phyloP scores from a whole-genome alignment of 2,113 vertebrate genomes.

The Siniperca chuatsi region DNA sequence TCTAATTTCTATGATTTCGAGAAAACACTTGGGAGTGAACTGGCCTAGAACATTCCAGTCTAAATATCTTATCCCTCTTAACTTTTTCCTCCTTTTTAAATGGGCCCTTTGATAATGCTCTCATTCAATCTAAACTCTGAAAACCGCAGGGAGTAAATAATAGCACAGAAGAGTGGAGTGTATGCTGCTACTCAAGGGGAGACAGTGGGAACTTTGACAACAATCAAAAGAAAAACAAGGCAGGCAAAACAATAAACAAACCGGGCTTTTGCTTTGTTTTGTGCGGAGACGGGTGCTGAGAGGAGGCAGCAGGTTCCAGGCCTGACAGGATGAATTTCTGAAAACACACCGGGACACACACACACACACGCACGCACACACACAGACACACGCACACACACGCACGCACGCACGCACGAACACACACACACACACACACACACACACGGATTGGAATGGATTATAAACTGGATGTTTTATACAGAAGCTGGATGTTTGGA shows the following conservation, averaged over 20 bases:
- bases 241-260: slow-evolving; percentile 67
- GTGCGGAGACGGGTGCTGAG: slow-evolving; percentile 29
- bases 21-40: slow-evolving; percentile 30
- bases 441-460: not conserved
- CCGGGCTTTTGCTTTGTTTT: slow-evolving; percentile 51
- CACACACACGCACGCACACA: slow-evolving; percentile 11
- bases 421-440: not conserved
- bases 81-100: slow-evolving; percentile 23
- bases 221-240: slow-evolving; percentile 63
- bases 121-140: slow-evolving; percentile 50
- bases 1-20: slow-evolving; percentile 40
- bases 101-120: slow-evolving; percentile 41
- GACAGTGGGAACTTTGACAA: slow-evolving; percentile 58
- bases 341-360: slow-evolving; percentile 37
- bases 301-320: slow-evolving; percentile 41
- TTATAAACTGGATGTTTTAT: not conserved
- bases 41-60: slow-evolving; percentile 33
- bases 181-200: slow-evolving; percentile 21
- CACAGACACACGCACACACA: not conserved
- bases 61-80: slow-evolving; percentile 38
- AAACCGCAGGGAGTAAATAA: slow-evolving; percentile 58
- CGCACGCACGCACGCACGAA: slow-evolving; percentile 9
- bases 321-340: slow-evolving; percentile 48
- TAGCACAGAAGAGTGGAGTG: slow-evolving; percentile 9
- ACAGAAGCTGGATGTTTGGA: not conserved